Base-by-base conservation (phyloP, 2,797 vertebrate species). In the Nannoperca obscura region DNA sequence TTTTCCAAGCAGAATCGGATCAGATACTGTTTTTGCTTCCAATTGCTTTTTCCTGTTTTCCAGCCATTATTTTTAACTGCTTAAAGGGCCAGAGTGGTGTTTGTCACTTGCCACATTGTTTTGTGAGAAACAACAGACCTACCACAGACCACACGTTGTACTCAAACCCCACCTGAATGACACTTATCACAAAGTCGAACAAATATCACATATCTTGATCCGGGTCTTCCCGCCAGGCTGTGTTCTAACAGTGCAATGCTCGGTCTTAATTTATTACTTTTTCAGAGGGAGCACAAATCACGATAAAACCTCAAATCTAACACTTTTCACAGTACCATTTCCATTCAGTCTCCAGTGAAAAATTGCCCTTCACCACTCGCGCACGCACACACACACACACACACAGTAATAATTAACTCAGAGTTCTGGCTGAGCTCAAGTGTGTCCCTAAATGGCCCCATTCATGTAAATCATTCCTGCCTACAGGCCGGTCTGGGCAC, bases 391-490 rank as follows among this genome's bases (percentile, higher is more conserved):
- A 52, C 57, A 71, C 67, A 63, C 27, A 34, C 40, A 49, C 7
- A 34, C 44, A 36, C 42, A 57, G 50, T 77, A 91, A 94, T 93
- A 89, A 93, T 94, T 91, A 93, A 94, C 93, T 87, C 70, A 24
- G 81, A 70, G 63, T 80, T 85, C 85, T 92, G 92, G 92, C 86
- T 54, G 59, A 71, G 73, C 47, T 88, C 90, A 88, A 90, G 68
- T 50, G 63, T 86, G 88, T 90, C 89, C 88, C 89, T 90, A 92
- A 92, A 93, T 90, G 88, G 87, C 91, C 82, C 82, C 87, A 87
- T 90, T 92, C 90, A 87, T 87, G 90, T 92, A 90, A 92, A 92
- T 89, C 87, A 90, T 81, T 90, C 74, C 83, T 90, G 89, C 89
- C 89, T 83, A 76, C 79, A 76, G 91, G 84, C 84, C 69, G 70